A percentile compares a stretch with the other conserved stretches of the same genome.
phyloP scores from a whole-genome alignment of 1,140 invertebrate species.

The Helicoverpa armigera region DNA sequence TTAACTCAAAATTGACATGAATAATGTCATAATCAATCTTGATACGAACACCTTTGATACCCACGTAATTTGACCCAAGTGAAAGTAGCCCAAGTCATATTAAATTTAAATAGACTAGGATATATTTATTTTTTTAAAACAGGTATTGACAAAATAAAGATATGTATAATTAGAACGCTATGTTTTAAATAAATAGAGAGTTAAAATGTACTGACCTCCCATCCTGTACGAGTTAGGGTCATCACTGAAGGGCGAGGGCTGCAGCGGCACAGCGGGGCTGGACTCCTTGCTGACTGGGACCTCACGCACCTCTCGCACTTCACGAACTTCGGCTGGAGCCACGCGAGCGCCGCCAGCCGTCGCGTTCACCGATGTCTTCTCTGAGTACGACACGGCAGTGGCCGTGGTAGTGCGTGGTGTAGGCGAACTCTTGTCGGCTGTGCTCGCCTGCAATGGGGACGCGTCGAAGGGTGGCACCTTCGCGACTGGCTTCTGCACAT shows the following conservation, averaged over 20 bases:
- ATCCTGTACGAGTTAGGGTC: conserved; percentile 89
- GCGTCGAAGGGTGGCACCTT: conserved; percentile 88
- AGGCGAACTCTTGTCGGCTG: conserved; percentile 67
- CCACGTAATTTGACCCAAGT: too few species aligned
- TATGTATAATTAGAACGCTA: too few species aligned
- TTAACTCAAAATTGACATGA: too few species aligned
- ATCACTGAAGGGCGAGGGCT: conserved; percentile 79
- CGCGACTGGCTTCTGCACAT: conserved; percentile 86
- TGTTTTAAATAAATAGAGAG: conserved; percentile 26
- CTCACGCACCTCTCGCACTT: conserved; percentile 67
- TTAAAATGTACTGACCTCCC: conserved; percentile 87
- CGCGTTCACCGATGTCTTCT: conserved; percentile 82
- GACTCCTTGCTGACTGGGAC: conserved; percentile 70
- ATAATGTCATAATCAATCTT: too few species aligned
- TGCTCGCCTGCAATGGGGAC: conserved; percentile 74
- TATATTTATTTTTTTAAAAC: too few species aligned
- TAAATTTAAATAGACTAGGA: conserved; percentile 9
- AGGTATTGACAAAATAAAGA: too few species aligned
- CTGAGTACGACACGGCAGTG: conserved; percentile 79
- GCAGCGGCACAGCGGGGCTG: conserved; percentile 70
- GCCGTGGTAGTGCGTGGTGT: conserved; percentile 59
- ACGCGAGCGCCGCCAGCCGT: conserved; percentile 63
- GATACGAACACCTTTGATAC: too few species aligned
- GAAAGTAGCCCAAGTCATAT: too few species aligned
- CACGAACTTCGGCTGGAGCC: conserved; percentile 60